Evolutionary conservation across 2,888 invertebrate genomes (phyloP).

Genomic region (Drosophila niveifrons): DNA sequence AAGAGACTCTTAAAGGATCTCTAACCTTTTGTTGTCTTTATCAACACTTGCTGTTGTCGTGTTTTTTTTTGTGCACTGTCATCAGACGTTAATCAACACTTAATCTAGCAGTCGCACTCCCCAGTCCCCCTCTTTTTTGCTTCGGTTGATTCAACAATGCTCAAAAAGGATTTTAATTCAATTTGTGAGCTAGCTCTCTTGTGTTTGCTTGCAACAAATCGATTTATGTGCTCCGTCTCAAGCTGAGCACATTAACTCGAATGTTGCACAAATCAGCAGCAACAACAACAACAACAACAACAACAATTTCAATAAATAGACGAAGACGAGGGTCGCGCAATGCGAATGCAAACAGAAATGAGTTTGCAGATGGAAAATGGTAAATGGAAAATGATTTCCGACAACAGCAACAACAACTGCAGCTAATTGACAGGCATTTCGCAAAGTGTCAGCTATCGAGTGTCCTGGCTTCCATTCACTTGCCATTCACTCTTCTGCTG

Average conservation of each 20-base stretch:
- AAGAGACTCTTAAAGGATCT: not conserved
- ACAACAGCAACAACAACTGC: constrained; percentile 17
- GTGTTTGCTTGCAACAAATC: constrained; percentile 39
- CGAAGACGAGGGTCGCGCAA: constrained; percentile 52
- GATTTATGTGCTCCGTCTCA: constrained; percentile 39
- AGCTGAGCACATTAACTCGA: constrained; percentile 10
- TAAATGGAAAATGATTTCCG: constrained; percentile 24
- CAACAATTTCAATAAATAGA: constrained; percentile 19
- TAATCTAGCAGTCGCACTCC: not conserved
- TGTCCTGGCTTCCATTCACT: constrained; percentile 6
- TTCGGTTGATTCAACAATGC: constrained; percentile 46
- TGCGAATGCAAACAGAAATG: constrained; percentile 42
- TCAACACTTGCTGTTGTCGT: not conserved
- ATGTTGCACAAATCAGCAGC: constrained; percentile 47
- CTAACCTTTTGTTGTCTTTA: not conserved
- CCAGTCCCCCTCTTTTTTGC: constrained; percentile 4
- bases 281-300: constrained; percentile 22
- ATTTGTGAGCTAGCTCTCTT: constrained; percentile 20
- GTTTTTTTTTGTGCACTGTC: constrained; percentile 23
- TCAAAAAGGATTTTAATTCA: constrained; percentile 11
- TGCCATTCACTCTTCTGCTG: not conserved
- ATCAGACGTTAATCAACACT: constrained; percentile 40
- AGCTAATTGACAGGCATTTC: constrained; percentile 54
- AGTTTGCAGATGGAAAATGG: constrained; percentile 18
- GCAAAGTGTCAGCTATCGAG: constrained; percentile 6